Conservation (phyloP, 2,797 vertebrate genomes). For the Acipenser oxyrinchus region DNA sequence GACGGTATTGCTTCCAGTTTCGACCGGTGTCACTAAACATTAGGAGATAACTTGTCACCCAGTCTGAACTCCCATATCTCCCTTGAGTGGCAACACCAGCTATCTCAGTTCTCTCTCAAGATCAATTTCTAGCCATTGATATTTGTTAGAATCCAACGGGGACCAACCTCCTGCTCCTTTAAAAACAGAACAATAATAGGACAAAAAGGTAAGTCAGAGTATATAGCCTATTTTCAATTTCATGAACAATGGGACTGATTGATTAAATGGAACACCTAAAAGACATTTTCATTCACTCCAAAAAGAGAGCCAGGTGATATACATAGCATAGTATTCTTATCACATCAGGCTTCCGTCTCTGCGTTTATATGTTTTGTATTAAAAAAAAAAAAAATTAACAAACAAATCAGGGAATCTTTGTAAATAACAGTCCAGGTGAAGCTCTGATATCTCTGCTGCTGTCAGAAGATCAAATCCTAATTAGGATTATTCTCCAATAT, state of each 20-base stretch:
- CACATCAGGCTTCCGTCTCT: no score
- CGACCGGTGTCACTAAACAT: conserved; percentile 74
- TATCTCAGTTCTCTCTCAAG: conserved; percentile 68
- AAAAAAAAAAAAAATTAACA: no score
- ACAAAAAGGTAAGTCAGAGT: neutral
- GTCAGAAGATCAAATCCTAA: no score
- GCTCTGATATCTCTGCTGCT: no score
- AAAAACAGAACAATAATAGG: conserved; percentile 12
- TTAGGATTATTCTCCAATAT: no score
- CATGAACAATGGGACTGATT: neutral
- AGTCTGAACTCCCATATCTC: conserved; percentile 75
- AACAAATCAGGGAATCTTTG: no score
- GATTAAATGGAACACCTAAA: no score
- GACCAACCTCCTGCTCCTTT: conserved; percentile 80
- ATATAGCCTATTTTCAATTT: neutral
- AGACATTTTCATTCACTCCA: no score
- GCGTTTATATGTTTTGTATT: no score
- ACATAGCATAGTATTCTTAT: no score
- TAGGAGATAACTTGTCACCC: conserved; percentile 73
- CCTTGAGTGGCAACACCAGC: conserved; percentile 73
- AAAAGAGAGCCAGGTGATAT: no score
- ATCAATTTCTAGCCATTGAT: conserved; percentile 77
- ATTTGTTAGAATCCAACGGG: conserved; percentile 65
- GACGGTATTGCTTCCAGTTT: conserved; percentile 75
- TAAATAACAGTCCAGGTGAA: no score